A percentile compares a stretch with the other conserved stretches of the same genome.
Conservation (phyloP, 1,140 invertebrate genomes). For the Phocides pigmalion region DNA sequence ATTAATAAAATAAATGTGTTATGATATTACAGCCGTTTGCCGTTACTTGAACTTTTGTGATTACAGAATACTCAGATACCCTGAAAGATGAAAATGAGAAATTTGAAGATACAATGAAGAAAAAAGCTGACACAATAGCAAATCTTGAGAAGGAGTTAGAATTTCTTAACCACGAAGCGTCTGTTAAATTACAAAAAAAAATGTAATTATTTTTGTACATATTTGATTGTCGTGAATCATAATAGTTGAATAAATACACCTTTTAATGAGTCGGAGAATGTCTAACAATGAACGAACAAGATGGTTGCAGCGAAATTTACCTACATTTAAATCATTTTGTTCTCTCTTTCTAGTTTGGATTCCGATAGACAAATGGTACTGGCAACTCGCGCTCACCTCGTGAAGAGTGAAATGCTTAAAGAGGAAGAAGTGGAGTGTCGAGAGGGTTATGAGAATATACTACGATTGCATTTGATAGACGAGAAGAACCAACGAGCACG, state of each 20-base stretch:
- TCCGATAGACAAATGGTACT: constrained; percentile 79
- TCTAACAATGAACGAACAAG: too few species aligned
- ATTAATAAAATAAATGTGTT: too few species aligned
- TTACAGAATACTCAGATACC: constrained; percentile 62
- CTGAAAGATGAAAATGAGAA: constrained; percentile 64
- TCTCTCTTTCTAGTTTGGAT: constrained; percentile 61
- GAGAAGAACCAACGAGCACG: constrained; percentile 77
- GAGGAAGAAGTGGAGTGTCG: constrained; percentile 68
- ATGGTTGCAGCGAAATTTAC: too few species aligned
- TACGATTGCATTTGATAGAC: constrained; percentile 64
- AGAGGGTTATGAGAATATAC: constrained; percentile 63
- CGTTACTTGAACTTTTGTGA: constrained; percentile 27
- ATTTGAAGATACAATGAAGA: constrained; percentile 64
- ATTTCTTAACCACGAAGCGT: constrained; percentile 62
- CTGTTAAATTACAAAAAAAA: constrained; percentile 75
- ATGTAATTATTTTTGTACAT: constrained; percentile 49
- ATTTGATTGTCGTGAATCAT: too few species aligned
- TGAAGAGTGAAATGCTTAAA: constrained; percentile 73
- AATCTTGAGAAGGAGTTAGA: constrained; percentile 68
- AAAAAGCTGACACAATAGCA: constrained; percentile 65
- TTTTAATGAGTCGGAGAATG: too few species aligned
- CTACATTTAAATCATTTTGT: too few species aligned
- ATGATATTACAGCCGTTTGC: too few species aligned
- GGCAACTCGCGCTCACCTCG: constrained; percentile 62
- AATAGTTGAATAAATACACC: too few species aligned